Percentiles rank a stretch among this genome's conserved stretches.
Conservation (phyloP, 2,113 vertebrate genomes). For the pig (Sus scrofa) region DNA sequence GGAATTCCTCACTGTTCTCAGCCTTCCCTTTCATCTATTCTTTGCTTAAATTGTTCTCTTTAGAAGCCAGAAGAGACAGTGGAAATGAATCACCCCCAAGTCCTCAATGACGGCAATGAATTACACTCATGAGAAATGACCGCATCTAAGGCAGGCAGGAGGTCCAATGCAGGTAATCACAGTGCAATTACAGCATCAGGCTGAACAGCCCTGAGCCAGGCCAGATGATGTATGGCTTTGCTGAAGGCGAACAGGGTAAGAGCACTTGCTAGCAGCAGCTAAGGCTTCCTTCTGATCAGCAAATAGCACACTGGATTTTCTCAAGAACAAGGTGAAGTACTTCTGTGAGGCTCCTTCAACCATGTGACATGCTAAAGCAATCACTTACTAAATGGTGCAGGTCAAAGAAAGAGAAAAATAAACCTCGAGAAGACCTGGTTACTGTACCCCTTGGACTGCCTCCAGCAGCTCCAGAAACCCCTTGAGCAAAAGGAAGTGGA, state of each 20-base stretch:
- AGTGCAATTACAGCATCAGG: constrained; percentile 32
- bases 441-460: not conserved
- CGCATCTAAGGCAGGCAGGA: not conserved
- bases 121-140: constrained; percentile 58
- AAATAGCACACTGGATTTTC: constrained; percentile 48
- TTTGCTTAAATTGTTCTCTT: constrained; percentile 73
- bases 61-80: constrained; percentile 68
- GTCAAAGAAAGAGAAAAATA: constrained; percentile 61
- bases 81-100: constrained; percentile 68
- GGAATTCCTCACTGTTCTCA: constrained; percentile 54
- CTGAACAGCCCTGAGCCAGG: not conserved
- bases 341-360: not conserved
- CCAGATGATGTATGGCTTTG: constrained; percentile 31
- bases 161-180: constrained; percentile 31
- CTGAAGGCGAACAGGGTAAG: constrained; percentile 43
- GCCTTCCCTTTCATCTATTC: constrained; percentile 47
- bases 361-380: not conserved
- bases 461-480: not conserved
- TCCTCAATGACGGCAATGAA: constrained; percentile 43
- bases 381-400: constrained; percentile 15
- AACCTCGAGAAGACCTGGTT: not conserved
- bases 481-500: constrained; percentile 1
- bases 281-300: not conserved
- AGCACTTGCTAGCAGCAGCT: constrained; percentile 9
- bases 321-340: constrained; percentile 17